Evolutionary conservation across 2,888 invertebrate species (phyloP), one percentile per base, ranked within the genome.

Genomic region (Drosophila atripex): DNA sequence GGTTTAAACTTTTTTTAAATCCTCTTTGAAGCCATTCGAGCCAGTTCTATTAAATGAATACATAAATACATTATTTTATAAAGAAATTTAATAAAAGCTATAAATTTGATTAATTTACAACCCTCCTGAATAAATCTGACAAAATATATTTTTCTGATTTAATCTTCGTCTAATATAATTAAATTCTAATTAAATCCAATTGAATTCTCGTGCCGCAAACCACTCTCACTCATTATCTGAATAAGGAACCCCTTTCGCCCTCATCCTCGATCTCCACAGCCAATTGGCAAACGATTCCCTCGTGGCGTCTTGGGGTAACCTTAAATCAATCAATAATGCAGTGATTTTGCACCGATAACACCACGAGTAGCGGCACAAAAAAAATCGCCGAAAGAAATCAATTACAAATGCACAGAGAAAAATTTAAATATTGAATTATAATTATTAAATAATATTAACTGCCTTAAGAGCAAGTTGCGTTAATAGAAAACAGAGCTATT

Each of bases 251-350:
- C 59, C 35, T n/a, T 39, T 52, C 58, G 39, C 32, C 51, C 28
- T 57, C 41, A 53, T 69, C 53, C 51, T 50, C 65, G 56, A 56
- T 70, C 58, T 35, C 50, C 56, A 46, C 47, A 30, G 32, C 39
- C 57, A 52, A 51, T 80, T 88, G 87, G 88, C 87, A 86, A 78
- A 54, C 68, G 76, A 47, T 56, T 32, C 28, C 47, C 60, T 49
- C 54, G 63, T 60, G 76, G 85, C 85, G 80, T 79, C 77, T 76
- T 78, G 77, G 75, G 72, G 69, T 66, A 88, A 88, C 88, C 88
- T 88, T 88, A 89, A 85, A 86, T 89, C 89, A 82, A 89, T 88
- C 89, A 87, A 74, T 71, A 80, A 63, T 80, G 74, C 75, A 65
- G 58, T 38, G 8, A 16, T 11, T 28, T 43, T 38, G 58, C 52